Base-by-base conservation (phyloP, 1,140 invertebrate species). In the Augochlora pura region DNA sequence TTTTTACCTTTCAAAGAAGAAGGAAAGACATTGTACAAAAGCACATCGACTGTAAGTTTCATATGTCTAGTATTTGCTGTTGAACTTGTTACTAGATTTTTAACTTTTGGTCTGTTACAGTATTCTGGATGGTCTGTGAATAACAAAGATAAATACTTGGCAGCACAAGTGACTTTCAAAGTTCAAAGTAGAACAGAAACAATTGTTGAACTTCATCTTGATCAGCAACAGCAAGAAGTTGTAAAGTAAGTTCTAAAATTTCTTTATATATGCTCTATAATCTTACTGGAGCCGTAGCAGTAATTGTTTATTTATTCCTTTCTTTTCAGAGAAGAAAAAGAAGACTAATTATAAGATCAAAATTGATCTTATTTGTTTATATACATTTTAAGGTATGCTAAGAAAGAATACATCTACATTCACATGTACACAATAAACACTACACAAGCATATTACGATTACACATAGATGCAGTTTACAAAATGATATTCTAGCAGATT, bases 1-100 rank as follows among this genome's bases (percentile, higher is more conserved):
- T 96, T 95, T 91, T 94, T 96, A 90, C 95, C 95, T 57, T 95
- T 95, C 89, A 94, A 96, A 89, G 95, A 95, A 85, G 94, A 95
- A 90, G 95, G 94, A 63, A 95, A 95, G 91, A 94, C 95, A 65
- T 90, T 95, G 83, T 96, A 96, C 89, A 96, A 96, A 93, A 96
- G 95, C 88, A 96, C 96, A 86, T 96, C 96, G 87, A 95, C 96
- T 87, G 96, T 96, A 93, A 94, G 94, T 42, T 46, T 21, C 8
- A 63, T 57, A 32, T 57, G 4, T 39, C 1, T 59, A 14, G 27
- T 25, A 5, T 5, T 21, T 27, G n/a, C 9, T 46, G 66, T 14
- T 68, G 67, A 25, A 23, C 0, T 57, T 70, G 66, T 54, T 54
- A 65, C 2, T 25, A 74, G 69, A n/a, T 57, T 67, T 81, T 62